These are phyloP conservation scores for Phortica magna DNA, from an alignment of 2,888 invertebrate species.

Conservation along the genomic window DNA sequence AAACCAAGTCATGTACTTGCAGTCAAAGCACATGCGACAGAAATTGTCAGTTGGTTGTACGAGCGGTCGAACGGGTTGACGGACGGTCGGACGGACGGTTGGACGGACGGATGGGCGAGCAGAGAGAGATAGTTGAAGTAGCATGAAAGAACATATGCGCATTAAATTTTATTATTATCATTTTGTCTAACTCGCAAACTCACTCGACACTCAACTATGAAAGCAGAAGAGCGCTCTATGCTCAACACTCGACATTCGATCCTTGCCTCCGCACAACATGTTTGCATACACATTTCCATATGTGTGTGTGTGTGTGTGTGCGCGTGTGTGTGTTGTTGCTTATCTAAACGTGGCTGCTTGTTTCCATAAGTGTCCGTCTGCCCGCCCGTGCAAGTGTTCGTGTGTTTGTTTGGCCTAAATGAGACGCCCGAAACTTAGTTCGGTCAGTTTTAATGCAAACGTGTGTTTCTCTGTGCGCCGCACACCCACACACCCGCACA, in stretches of 20 bases:
- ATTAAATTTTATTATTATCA: slow-evolving; percentile 72
- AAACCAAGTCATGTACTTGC: neutral
- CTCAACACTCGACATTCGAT: slow-evolving; percentile 21
- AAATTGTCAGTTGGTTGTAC: no score
- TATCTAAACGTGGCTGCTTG: no score
- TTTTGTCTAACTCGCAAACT: slow-evolving; percentile 51
- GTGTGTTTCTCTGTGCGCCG: slow-evolving; percentile 31
- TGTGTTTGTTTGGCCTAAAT: slow-evolving; percentile 53
- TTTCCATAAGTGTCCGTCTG: no score
- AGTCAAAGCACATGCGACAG: neutral
- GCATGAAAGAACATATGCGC: slow-evolving; percentile 54
- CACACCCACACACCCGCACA: neutral
- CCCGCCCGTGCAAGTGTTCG: slow-evolving; percentile 6
- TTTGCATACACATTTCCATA: neutral
- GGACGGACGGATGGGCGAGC: neutral
- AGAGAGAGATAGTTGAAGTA: neutral
- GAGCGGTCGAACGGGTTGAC: neutral
- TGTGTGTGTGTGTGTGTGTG: neutral
- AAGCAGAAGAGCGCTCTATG: slow-evolving; percentile 38
- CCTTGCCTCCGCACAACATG: neutral
- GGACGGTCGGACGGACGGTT: neutral
- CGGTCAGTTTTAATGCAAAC: slow-evolving; percentile 68
- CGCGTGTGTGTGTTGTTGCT: no score
- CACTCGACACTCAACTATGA: neutral
- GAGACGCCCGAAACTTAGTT: slow-evolving; percentile 67